Conservation (phyloP, 2,797 vertebrate species). For the Coluber constrictor region DNA sequence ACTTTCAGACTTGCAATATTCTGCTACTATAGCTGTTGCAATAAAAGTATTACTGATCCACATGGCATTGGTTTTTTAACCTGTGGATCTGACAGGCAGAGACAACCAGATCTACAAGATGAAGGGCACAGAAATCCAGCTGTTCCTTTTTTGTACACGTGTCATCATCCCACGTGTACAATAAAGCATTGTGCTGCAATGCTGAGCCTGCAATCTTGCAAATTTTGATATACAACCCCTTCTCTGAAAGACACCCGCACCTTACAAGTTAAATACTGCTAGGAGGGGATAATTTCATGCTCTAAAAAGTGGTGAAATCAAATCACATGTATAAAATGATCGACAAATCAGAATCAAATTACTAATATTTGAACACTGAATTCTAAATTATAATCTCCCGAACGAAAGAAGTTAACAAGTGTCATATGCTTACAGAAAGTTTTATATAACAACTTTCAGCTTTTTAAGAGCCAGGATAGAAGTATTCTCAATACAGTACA, state of each 20-base stretch:
- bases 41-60: not conserved
- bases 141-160: not conserved
- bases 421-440: not conserved
- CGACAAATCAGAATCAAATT: not conserved
- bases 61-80: not conserved
- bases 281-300: not conserved
- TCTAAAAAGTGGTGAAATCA: not conserved
- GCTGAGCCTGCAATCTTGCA: not conserved
- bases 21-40: not conserved
- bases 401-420: not conserved
- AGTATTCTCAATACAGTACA: not conserved
- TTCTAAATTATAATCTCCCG: not conserved
- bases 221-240: not conserved
- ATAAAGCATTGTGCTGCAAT: not conserved
- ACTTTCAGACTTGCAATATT: not conserved
- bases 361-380: not conserved
- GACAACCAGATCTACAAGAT: not conserved
- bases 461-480: not conserved
- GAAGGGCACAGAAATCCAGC: not conserved
- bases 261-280: not conserved
- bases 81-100: not conserved
- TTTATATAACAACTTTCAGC: not conserved
- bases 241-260: not conserved
- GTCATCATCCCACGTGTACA: not conserved
- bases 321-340: not conserved